Percentiles rank a stretch among this genome's conserved stretches.
Evolutionary conservation across 2,113 vertebrate genomes (phyloP).

Genomic region (Xiphophorus maculatus): DNA sequence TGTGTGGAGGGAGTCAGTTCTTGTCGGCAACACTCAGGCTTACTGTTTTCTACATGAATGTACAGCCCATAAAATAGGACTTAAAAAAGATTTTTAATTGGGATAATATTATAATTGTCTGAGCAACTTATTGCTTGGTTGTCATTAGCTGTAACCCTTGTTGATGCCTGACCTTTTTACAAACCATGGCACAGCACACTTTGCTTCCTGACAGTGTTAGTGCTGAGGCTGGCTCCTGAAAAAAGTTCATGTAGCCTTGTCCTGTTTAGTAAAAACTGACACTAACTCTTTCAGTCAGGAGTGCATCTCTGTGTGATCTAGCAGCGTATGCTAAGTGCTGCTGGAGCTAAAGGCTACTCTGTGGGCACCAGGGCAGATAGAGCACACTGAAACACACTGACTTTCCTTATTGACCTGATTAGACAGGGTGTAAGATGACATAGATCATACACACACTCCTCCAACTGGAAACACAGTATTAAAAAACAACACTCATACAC

Average conservation of each 20-base stretch:
- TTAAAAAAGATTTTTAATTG: no score
- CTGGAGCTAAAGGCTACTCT: conserved; percentile 71
- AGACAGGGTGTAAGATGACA: conserved; percentile 73
- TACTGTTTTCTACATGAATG: no score
- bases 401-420: conserved; percentile 74
- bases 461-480: conserved; percentile 52
- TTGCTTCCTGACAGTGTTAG: conserved; percentile 41
- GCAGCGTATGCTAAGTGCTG: conserved; percentile 76
- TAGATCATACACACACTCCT: conserved; percentile 64
- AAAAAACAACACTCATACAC: conserved; percentile 3
- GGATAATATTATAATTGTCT: no score
- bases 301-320: conserved; percentile 73
- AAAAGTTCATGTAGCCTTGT: conserved; percentile 63
- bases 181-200: conserved; percentile 17
- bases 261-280: conserved; percentile 58
- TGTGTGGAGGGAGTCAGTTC: no score
- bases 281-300: conserved; percentile 70
- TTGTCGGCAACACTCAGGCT: no score
- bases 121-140: not conserved
- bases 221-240: conserved; percentile 61
- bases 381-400: conserved; percentile 61
- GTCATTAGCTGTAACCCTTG: not conserved
- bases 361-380: conserved; percentile 69
- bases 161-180: conserved; percentile 28
- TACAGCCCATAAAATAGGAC: no score